These are phyloP conservation scores for Eudyptes chrysolophus DNA, from an alignment of 2,113 vertebrate genomes.

Conservation along the genomic window DNA sequence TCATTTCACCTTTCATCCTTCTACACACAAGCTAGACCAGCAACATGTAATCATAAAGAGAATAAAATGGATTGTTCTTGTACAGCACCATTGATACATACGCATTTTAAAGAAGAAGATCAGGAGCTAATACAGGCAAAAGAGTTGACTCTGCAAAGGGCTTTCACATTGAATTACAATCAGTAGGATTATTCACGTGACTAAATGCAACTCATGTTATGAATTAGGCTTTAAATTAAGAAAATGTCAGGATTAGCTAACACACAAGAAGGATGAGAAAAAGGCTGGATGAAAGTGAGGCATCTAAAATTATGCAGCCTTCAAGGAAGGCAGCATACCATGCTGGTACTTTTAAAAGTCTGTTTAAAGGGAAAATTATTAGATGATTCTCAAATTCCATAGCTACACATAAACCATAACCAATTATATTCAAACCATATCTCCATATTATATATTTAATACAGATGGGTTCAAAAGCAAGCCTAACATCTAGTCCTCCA, in stretches of 20 bases:
- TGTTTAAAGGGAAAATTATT: background rate
- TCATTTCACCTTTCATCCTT: background rate
- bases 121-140: background rate
- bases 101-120: background rate
- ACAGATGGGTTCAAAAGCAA: slow-evolving; percentile 4
- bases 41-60: background rate
- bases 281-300: background rate
- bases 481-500: background rate
- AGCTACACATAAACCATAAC: background rate
- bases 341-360: background rate
- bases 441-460: slow-evolving; percentile 19
- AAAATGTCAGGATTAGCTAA: background rate
- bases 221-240: background rate
- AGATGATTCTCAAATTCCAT: background rate
- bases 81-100: background rate
- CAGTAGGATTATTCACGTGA: background rate
- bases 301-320: background rate
- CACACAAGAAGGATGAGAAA: background rate
- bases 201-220: background rate
- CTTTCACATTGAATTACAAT: background rate
- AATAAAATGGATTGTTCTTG: background rate
- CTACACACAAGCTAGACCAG: background rate
- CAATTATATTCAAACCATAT: background rate
- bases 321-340: background rate
- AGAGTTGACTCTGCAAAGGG: background rate